Conservation (phyloP, 2,888 invertebrate species). For the Papilio gigon region DNA sequence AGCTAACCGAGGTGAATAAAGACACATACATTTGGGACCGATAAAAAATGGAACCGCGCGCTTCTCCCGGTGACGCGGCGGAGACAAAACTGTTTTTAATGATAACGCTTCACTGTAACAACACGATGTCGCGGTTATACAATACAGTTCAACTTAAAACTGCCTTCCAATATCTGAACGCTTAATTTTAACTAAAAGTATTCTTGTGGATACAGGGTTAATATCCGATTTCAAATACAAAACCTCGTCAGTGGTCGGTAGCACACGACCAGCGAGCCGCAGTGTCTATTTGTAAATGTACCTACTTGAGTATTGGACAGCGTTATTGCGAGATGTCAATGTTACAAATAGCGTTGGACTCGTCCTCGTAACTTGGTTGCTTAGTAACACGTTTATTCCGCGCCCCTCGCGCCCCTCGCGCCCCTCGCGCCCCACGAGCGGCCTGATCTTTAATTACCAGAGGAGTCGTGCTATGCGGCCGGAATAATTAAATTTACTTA, state of each 20-base stretch:
- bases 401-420: neutral
- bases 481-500: slow-evolving; percentile 9
- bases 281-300: neutral
- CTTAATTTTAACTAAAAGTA: neutral
- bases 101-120: neutral
- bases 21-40: neutral
- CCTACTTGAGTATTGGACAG: neutral
- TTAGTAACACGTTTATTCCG: slow-evolving; percentile 1
- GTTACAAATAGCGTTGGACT: neutral
- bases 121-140: neutral
- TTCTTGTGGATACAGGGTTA: neutral
- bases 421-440: neutral
- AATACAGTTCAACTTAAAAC: neutral
- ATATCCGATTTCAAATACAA: neutral
- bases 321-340: neutral
- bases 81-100: neutral
- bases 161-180: neutral
- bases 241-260: neutral
- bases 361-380: neutral
- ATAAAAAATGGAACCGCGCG: neutral
- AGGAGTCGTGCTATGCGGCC: slow-evolving; percentile 1
- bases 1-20: slow-evolving; percentile 2
- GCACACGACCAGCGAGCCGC: no score
- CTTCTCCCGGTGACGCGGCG: neutral
- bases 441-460: slow-evolving; percentile 13